phyloP scores from a whole-genome alignment of 2,113 vertebrate genomes.

The Heptranchias perlo region DNA sequence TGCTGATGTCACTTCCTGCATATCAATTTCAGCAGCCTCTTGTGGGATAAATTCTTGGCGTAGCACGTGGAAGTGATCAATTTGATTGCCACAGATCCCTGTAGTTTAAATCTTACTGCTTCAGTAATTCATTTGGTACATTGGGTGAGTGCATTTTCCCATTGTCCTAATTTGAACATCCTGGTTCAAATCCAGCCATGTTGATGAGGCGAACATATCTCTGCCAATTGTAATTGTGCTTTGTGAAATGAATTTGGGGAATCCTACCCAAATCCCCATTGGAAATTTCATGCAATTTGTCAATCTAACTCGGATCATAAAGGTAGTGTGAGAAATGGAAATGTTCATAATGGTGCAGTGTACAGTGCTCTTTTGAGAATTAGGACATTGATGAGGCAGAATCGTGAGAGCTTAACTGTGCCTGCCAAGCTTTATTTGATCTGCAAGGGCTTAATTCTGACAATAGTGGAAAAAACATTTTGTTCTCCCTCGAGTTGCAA shows the following conservation, averaged over 20 bases:
- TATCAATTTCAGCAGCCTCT: not conserved
- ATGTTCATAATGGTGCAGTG: not conserved
- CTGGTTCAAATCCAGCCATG: not conserved
- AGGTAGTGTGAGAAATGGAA: not conserved
- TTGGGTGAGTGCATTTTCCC: not conserved
- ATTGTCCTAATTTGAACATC: not conserved
- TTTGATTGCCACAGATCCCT: not conserved
- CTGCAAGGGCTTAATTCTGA: not conserved
- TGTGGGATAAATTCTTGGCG: not conserved
- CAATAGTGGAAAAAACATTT: not conserved
- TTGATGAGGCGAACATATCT: not conserved
- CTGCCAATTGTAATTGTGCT: not conserved
- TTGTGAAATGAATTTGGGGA: not conserved
- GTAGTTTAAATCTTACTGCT: not conserved
- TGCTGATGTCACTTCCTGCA: not conserved
- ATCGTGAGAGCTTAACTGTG: not conserved
- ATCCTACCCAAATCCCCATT: not conserved
- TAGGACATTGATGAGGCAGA: not conserved
- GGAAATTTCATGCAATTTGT: not conserved
- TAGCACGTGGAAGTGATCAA: not conserved
- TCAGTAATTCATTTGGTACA: not conserved
- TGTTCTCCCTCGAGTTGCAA: not conserved
- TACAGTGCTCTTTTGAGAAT: not conserved
- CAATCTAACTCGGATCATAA: not conserved
- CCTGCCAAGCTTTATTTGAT: not conserved